A percentile compares a stretch with the other conserved stretches of the same genome.
These are phyloP conservation scores for Drosophila dunni DNA, from an alignment of 1,140 invertebrate genomes.

Conservation along the genomic window DNA sequence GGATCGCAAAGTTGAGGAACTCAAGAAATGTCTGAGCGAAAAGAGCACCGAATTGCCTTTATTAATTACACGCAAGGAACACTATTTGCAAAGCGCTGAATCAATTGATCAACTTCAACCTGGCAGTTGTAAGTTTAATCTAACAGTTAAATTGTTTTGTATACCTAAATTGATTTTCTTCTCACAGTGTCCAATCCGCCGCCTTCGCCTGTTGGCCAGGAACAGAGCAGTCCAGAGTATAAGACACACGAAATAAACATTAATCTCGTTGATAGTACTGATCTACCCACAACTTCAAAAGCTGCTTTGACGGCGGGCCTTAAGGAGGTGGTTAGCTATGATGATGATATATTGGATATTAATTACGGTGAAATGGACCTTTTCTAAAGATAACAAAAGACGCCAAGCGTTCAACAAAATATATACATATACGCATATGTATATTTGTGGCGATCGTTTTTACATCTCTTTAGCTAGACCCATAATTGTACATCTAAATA, in stretches of 20 bases:
- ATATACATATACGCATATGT: conserved; percentile 30
- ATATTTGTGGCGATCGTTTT: conserved; percentile 40
- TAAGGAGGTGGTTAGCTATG: conserved; percentile 85
- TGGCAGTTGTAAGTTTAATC: conserved; percentile 82
- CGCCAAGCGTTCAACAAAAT: conserved; percentile 58
- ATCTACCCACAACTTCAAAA: conserved; percentile 78
- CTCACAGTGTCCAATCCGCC: conserved; percentile 89
- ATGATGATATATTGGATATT: conserved; percentile 90
- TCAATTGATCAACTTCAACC: conserved; percentile 85
- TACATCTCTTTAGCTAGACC: conserved; percentile 65
- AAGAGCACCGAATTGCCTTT: conserved; percentile 87
- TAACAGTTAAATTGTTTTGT: conserved; percentile 9
- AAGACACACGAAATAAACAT: conserved; percentile 86
- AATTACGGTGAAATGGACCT: conserved; percentile 90
- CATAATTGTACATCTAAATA: conserved; percentile 79
- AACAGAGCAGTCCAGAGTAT: conserved; percentile 88
- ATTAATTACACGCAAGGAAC: conserved; percentile 86
- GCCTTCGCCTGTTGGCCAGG: conserved; percentile 90
- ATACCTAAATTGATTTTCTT: not conserved
- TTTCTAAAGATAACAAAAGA: conserved; percentile 85
- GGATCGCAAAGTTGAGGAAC: conserved; percentile 88
- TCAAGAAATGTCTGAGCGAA: conserved; percentile 85
- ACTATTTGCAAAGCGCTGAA: conserved; percentile 85
- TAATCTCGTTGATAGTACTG: conserved; percentile 84
- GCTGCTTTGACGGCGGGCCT: conserved; percentile 57